Evolutionary conservation across 2,113 vertebrate species (phyloP).

Genomic region (Pangasianodon gigas): DNA sequence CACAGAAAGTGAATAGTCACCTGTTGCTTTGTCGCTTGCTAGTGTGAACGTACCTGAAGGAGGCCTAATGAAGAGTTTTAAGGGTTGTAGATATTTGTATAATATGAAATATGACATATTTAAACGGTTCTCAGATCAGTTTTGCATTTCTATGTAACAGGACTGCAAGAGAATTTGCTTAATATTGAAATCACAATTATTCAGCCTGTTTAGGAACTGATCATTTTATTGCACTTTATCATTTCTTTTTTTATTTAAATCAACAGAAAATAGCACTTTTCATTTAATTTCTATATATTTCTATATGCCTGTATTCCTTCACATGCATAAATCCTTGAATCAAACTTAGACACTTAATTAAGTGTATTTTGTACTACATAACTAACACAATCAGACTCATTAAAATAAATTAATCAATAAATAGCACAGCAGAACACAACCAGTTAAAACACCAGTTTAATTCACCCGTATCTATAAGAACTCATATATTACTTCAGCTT

Average conservation of each 20-base stretch:
- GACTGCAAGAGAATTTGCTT: not conserved
- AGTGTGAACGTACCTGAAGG: not conserved
- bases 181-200: not conserved
- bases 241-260: not conserved
- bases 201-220: not conserved
- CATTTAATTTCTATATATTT: not conserved
- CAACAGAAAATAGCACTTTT: not conserved
- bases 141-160: not conserved
- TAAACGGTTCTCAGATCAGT: not conserved
- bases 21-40: not conserved
- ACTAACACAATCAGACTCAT: not conserved
- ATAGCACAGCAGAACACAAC: not conserved
- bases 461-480: not conserved
- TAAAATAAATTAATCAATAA: not conserved
- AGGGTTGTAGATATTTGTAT: not conserved
- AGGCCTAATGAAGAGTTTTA: not conserved
- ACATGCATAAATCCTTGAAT: not conserved
- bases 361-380: not conserved
- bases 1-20: not conserved
- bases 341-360: not conserved
- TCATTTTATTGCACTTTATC: not conserved
- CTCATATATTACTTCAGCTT: not conserved
- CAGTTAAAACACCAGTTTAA: not conserved
- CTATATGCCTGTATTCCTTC: not conserved
- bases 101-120: not conserved